Evolutionary conservation across 1,140 invertebrate species (phyloP), one percentile per base, ranked within the genome.

Genomic region (Temnothorax curvispinosus): DNA sequence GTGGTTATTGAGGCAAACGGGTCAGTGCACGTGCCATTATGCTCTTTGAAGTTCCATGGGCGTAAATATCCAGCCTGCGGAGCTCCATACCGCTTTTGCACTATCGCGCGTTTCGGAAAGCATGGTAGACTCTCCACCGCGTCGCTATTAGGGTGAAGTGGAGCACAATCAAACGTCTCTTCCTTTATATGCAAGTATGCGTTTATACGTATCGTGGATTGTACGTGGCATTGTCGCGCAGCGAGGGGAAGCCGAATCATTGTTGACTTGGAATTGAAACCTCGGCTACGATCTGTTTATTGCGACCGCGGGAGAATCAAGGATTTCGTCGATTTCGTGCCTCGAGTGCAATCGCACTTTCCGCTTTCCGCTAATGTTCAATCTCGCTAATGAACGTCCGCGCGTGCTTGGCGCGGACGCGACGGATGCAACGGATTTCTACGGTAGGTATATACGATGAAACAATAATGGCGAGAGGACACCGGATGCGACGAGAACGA

Each of bases 1-100:
- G 80, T 21, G 80, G 60, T 58, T 85, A 89, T 89, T 69, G 86
- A 65, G 88, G 89, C 72, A 90, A 90, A 77, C 89, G 62, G 89
- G 88, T 89, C 89, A 87, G 60, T 8, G 56, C 58, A 77, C 65
- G 74, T 75, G 78, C 35, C 78, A 87, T 87, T 87, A 89, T 75
- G 32, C 74, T 87, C 85, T 50, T 74, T 72, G 84, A 85, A 11
- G 54, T 52, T 62, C 15, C 47, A 77, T 88, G 80, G 87, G 86
- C 67, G 91, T 88, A 92, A 88, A 88, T 89, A 87, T 50, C 58
- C 64, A 47, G 21, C 18, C 1, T 54, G 52, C 21, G 1, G 27
- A 11, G 58, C 50, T 21, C 32, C 38, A 38, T 32, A 62, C 56
- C 74, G 78, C 76, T 77, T 82, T 89, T 67, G 64, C 75, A 62